phyloP scores from a whole-genome alignment of 2,113 vertebrate species.

The Syrrhaptes paradoxus region DNA sequence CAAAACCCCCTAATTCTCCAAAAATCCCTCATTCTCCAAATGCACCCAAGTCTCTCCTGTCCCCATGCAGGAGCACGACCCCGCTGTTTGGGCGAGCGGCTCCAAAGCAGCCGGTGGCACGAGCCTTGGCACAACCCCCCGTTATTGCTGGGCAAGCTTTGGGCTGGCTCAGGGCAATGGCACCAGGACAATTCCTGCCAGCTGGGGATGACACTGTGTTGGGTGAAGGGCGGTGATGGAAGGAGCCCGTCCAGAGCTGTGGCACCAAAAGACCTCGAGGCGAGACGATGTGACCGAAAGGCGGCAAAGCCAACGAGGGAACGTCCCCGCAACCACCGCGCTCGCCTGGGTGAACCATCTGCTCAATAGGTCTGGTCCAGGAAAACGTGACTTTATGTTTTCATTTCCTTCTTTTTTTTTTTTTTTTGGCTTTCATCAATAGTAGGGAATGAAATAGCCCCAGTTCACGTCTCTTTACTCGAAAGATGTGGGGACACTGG shows the following conservation, averaged over 20 bases:
- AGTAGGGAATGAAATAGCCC: background rate
- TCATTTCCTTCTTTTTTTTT: background rate
- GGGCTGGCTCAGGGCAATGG: background rate
- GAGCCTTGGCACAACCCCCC: background rate
- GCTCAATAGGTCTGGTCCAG: background rate
- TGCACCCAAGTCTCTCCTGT: accelerated
- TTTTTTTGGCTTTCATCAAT: background rate
- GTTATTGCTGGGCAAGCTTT: background rate
- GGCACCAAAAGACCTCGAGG: background rate
- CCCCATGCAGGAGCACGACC: background rate
- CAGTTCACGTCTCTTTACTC: background rate
- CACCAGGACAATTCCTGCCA: background rate
- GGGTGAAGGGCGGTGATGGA: background rate
- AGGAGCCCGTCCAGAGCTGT: background rate
- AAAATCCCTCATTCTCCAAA: background rate
- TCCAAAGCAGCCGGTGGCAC: background rate
- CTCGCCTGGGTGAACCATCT: background rate
- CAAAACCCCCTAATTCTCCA: background rate
- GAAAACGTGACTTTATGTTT: background rate
- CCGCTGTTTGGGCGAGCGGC: accelerated
- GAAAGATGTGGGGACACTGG: background rate
- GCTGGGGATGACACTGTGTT: background rate
- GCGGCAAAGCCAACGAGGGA: background rate
- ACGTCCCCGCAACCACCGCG: background rate
- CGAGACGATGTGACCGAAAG: background rate